A percentile compares a stretch with the other conserved stretches of the same genome.
These are phyloP conservation scores for Hymenopus coronatus DNA, from an alignment of 2,888 invertebrate genomes.

Conservation along the genomic window DNA sequence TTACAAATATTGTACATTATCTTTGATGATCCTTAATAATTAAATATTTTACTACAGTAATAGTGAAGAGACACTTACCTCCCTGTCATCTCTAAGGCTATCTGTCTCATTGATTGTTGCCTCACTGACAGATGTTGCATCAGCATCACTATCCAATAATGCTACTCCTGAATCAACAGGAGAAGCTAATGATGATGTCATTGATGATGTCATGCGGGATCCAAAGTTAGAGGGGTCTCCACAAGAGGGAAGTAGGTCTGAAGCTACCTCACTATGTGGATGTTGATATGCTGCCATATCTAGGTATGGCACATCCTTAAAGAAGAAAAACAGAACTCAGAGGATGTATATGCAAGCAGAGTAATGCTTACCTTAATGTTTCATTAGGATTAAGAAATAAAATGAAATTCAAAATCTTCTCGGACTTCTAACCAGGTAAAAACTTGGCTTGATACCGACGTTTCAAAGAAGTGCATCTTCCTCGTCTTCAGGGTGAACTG, in stretches of 20 bases:
- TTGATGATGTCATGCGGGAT: slow-evolving; percentile 46
- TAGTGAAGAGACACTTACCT: slow-evolving; percentile 11
- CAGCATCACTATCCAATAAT: slow-evolving; percentile 46
- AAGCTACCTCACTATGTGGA: background rate
- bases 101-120: slow-evolving; percentile 26
- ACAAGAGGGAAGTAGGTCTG: background rate
- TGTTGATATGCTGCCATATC: slow-evolving; percentile 39
- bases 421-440: no score
- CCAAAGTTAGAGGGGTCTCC: slow-evolving; percentile 6
- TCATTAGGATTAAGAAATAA: no score
- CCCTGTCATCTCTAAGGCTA: slow-evolving; percentile 29
- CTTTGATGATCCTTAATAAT: no score
- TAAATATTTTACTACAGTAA: no score
- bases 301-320: slow-evolving; percentile 46
- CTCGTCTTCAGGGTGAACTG: no score
- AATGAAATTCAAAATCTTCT: no score
- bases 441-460: no score
- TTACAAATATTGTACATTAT: no score
- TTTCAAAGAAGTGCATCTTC: no score
- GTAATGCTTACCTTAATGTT: no score
- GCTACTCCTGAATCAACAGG: slow-evolving; percentile 75
- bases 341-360: no score
- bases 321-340: background rate
- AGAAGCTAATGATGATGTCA: slow-evolving; percentile 55
- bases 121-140: slow-evolving; percentile 35